A percentile compares a stretch with the other conserved stretches of the same genome.
These are phyloP conservation scores for Scolopax bukidnonensis DNA, from an alignment of 2,797 vertebrate genomes.

Conservation along the genomic window DNA sequence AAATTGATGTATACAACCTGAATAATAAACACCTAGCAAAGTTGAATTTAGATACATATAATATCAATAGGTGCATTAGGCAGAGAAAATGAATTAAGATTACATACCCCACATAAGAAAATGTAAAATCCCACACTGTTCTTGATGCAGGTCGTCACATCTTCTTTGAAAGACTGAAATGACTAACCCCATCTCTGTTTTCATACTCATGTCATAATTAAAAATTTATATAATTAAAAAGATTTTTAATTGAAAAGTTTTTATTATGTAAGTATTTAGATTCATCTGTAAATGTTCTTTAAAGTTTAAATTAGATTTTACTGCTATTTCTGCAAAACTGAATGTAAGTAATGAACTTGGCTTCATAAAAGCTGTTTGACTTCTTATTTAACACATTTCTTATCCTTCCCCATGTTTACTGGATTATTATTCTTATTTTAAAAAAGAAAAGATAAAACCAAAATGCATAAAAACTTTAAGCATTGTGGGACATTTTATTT, in stretches of 20 bases:
- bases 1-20: not conserved
- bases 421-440: not conserved
- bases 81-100: not conserved
- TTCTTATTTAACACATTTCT: not conserved
- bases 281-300: not conserved
- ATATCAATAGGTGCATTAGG: not conserved
- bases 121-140: not conserved
- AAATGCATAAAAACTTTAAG: not conserved
- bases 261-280: not conserved
- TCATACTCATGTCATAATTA: not conserved
- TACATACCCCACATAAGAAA: not conserved
- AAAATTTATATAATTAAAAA: not conserved
- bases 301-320: constrained; percentile 33
- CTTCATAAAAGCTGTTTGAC: not conserved
- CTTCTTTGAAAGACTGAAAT: not conserved
- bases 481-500: not conserved
- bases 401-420: not conserved
- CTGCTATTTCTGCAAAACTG: not conserved
- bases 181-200: not conserved
- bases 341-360: not conserved
- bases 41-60: rapidly evolving
- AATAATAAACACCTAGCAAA: not conserved
- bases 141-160: not conserved
- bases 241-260: not conserved
- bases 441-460: not conserved